Percentiles rank a stretch among this genome's conserved stretches.
phyloP scores from a whole-genome alignment of 1,140 invertebrate species.

The Macrobrachium nipponense region DNA sequence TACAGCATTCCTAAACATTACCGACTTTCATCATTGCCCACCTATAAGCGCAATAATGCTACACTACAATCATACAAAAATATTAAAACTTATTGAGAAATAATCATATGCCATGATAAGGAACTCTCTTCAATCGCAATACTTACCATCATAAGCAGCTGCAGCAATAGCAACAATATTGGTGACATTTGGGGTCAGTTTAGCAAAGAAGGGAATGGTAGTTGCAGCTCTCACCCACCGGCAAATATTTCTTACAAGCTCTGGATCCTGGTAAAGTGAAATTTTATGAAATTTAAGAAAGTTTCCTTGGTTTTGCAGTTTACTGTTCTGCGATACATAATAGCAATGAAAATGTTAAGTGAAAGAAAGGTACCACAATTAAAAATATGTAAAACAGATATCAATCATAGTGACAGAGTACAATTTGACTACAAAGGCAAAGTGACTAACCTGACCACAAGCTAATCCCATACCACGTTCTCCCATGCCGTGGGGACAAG shows the following conservation, averaged over 20 bases:
- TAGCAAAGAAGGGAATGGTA: constrained; percentile 97
- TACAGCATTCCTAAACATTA: background rate
- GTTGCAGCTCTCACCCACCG: constrained; percentile 87
- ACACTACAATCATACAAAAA: too few relatives aligned
- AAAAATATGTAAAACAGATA: background rate
- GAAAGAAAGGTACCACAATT: too few relatives aligned
- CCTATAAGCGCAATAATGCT: background rate
- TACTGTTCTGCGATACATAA: background rate
- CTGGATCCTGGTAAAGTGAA: constrained; percentile 76
- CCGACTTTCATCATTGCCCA: background rate
- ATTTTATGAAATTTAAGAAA: background rate
- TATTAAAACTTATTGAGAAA: background rate
- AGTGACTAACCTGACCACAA: constrained; percentile 85
- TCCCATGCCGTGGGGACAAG: constrained; percentile 98
- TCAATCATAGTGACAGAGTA: background rate
- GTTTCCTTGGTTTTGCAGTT: background rate
- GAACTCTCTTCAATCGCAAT: background rate
- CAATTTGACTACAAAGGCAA: background rate
- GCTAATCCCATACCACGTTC: constrained; percentile 97
- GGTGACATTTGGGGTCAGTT: constrained; percentile 98
- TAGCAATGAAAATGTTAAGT: background rate
- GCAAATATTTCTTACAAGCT: constrained; percentile 89
- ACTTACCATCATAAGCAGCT: constrained; percentile 87
- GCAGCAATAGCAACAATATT: constrained; percentile 89
- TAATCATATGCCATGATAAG: background rate